Evolutionary conservation across 2,888 invertebrate genomes (phyloP).

Genomic region (Leptodirus hochenwartii): DNA sequence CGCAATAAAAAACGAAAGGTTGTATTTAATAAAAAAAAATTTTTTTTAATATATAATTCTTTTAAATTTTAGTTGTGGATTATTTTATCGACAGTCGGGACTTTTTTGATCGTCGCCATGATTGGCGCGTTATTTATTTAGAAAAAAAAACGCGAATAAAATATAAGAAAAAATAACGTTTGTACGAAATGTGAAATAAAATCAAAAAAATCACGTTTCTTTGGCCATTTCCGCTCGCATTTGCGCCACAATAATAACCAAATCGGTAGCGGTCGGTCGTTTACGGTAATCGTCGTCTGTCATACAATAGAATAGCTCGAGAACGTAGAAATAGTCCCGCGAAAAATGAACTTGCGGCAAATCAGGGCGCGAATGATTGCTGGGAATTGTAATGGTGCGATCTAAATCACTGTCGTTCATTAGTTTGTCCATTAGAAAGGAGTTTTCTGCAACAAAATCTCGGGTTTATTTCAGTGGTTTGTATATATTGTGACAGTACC

Average conservation of each 20-base stretch:
- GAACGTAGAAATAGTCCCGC: slow-evolving; percentile 39
- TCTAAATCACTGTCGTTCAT: slow-evolving; percentile 7
- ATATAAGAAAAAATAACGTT: too few species aligned
- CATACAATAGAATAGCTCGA: slow-evolving; percentile 53
- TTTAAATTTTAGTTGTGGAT: slow-evolving; percentile 8
- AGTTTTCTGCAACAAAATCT: too few species aligned
- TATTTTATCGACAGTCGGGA: background rate
- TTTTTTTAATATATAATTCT: background rate
- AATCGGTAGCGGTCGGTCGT: slow-evolving; percentile 40
- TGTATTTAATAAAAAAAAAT: slow-evolving; percentile 10
- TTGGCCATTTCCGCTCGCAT: slow-evolving; percentile 17
- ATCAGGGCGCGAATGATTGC: too few species aligned
- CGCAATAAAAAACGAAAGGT: slow-evolving; percentile 35
- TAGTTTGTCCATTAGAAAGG: slow-evolving; percentile 15
- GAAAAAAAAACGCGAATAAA: too few species aligned
- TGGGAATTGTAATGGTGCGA: slow-evolving; percentile 11
- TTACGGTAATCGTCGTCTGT: slow-evolving; percentile 38
- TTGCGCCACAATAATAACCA: slow-evolving; percentile 29
- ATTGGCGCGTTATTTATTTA: slow-evolving; percentile 1
- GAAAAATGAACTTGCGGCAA: slow-evolving; percentile 43
- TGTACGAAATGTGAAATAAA: too few species aligned
- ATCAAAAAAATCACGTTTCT: too few species aligned
- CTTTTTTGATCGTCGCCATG: slow-evolving; percentile 3
- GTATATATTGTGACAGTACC: too few species aligned
- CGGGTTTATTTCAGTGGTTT: too few species aligned